Conservation (phyloP, 2,888 invertebrate genomes). For the Eristalis intricaria region DNA sequence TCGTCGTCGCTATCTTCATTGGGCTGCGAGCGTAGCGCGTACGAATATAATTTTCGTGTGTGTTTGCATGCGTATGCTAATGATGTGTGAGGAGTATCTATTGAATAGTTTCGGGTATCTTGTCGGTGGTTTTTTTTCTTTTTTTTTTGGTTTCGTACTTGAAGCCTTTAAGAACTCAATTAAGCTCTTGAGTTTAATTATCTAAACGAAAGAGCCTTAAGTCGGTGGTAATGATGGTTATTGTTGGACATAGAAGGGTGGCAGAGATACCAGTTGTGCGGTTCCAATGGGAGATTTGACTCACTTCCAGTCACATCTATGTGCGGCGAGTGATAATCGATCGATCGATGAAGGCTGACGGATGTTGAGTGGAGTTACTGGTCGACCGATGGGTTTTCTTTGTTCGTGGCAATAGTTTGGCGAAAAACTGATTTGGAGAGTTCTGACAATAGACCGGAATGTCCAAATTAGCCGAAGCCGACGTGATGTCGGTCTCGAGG, state of each 20-base stretch:
- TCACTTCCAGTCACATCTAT: background rate
- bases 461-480: background rate
- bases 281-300: background rate
- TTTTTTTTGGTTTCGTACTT: conserved; percentile 2
- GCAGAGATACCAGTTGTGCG: background rate
- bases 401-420: background rate
- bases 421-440: background rate
- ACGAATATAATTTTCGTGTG: background rate
- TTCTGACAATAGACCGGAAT: background rate
- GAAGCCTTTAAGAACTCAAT: conserved; percentile 30
- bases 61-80: conserved; percentile 19
- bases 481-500: background rate
- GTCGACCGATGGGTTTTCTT: background rate
- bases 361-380: background rate
- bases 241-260: conserved; percentile 1
- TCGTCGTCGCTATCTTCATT: background rate
- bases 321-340: background rate
- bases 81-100: conserved; percentile 25
- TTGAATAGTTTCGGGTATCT: conserved; percentile 15
- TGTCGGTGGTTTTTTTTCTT: background rate
- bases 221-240: conserved; percentile 4
- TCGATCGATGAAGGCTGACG: background rate
- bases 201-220: conserved; percentile 23
- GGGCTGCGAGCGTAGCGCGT: background rate
- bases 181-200: conserved; percentile 38